Conservation (phyloP, 1,140 invertebrate species). For the Scaptomyza montana region DNA sequence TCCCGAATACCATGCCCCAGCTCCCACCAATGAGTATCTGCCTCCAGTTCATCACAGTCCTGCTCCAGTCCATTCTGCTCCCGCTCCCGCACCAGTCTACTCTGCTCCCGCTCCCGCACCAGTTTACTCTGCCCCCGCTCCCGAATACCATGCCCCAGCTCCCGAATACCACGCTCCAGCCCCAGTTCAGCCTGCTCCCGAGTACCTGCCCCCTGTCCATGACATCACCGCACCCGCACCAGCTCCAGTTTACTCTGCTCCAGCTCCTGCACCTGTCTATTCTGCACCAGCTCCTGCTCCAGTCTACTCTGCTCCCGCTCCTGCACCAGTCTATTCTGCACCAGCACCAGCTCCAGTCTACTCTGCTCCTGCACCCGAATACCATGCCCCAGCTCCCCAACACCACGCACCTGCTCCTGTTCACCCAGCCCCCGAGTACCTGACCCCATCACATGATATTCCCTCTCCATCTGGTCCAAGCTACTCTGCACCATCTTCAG, state of each 20-base stretch:
- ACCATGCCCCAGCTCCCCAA: conserved; percentile 54
- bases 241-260: conserved; percentile 10
- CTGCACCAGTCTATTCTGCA: conserved; percentile 54
- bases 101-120: conserved; percentile 39
- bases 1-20: conserved; percentile 7
- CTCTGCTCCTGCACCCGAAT: conserved; percentile 3
- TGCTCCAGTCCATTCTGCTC: conserved; percentile 31
- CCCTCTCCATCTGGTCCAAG: conserved; percentile 29
- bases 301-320: conserved; percentile 50
- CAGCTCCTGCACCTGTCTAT: conserved; percentile 49
- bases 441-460: conserved; percentile 27
- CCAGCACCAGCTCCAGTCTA: conserved; percentile 51
- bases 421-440: conserved; percentile 27
- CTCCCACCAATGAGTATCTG: conserved; percentile 50
- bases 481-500: conserved; percentile 31
- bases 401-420: conserved; percentile 44
- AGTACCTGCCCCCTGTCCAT: conserved; percentile 62
- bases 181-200: conserved; percentile 37
- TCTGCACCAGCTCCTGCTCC: conserved; percentile 50
- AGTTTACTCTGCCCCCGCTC: conserved; percentile 19
- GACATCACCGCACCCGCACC: conserved; percentile 54
- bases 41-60: conserved; percentile 58
- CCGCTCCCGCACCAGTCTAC: conserved; percentile 64
- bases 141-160: conserved; percentile 15
- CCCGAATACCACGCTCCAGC: conserved; percentile 45